phyloP scores from a whole-genome alignment of 2,113 vertebrate species.

The Procavia capensis region DNA sequence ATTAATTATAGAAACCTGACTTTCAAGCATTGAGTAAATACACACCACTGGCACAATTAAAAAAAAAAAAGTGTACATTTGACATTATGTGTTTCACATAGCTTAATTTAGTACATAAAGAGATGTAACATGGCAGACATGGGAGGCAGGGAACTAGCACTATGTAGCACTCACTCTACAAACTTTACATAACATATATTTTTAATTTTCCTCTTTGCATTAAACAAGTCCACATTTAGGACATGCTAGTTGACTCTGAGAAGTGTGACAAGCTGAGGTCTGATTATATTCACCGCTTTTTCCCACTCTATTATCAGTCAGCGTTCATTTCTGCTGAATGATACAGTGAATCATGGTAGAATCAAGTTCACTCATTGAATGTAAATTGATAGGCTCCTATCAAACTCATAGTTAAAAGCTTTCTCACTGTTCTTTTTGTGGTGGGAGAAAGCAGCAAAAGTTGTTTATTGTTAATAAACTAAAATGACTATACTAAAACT shows the following conservation, averaged over 20 bases:
- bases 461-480: constrained; percentile 6
- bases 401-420: background rate
- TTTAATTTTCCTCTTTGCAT: background rate
- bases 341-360: background rate
- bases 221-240: background rate
- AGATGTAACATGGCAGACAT: background rate
- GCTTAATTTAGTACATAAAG: constrained; percentile 13
- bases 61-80: background rate
- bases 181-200: constrained; percentile 1
- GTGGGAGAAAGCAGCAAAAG: background rate
- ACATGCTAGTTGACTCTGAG: background rate
- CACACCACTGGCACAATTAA: background rate
- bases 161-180: background rate
- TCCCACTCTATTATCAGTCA: background rate
- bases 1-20: background rate
- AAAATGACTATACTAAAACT: background rate
- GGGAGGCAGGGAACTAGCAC: background rate
- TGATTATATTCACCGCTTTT: background rate
- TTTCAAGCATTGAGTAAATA: constrained; percentile 34
- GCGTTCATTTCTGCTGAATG: background rate
- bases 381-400: background rate
- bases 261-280: background rate
- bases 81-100: background rate
- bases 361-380: background rate
- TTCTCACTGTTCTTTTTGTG: background rate